Percentiles rank a stretch among this genome's conserved stretches.
Conservation (phyloP, 64 coral and sea anemone genomes). For the Dendrophyllia cribrosa region DNA sequence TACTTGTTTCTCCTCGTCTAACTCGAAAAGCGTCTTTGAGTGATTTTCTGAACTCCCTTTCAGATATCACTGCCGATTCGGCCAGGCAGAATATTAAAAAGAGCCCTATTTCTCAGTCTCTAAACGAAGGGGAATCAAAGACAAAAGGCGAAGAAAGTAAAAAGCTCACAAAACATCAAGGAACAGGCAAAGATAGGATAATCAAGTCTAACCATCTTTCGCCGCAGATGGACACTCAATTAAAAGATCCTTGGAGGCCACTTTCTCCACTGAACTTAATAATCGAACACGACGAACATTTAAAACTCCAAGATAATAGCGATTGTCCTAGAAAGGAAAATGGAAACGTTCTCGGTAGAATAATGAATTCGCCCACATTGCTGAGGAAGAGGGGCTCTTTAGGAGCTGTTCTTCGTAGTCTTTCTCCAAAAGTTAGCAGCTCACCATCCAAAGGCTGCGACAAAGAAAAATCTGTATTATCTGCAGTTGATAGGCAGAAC, state of each 20-base stretch:
- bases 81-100: not conserved
- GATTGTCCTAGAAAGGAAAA: not conserved
- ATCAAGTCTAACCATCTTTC: too few species aligned
- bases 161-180: not conserved
- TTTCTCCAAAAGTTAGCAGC: not conserved
- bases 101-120: not conserved
- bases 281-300: not conserved
- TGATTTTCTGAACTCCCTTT: not conserved
- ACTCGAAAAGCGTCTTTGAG: slow-evolving; percentile 9
- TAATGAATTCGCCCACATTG: not conserved
- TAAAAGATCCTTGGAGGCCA: not conserved
- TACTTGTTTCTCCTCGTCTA: not conserved
- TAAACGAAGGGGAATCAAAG: not conserved
- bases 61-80: not conserved
- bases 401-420: not conserved
- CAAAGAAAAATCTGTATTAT: not conserved
- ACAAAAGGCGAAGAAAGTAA: not conserved
- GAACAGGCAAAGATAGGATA: not conserved
- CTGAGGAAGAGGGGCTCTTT: not conserved
- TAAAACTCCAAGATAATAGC: not conserved
- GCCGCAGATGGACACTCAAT: not conserved
- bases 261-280: not conserved
- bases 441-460: not conserved
- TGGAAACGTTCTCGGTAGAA: not conserved
- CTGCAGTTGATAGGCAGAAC: not conserved